Conservation (phyloP, 1,140 invertebrate genomes). For the Scaptomyza montana region DNA sequence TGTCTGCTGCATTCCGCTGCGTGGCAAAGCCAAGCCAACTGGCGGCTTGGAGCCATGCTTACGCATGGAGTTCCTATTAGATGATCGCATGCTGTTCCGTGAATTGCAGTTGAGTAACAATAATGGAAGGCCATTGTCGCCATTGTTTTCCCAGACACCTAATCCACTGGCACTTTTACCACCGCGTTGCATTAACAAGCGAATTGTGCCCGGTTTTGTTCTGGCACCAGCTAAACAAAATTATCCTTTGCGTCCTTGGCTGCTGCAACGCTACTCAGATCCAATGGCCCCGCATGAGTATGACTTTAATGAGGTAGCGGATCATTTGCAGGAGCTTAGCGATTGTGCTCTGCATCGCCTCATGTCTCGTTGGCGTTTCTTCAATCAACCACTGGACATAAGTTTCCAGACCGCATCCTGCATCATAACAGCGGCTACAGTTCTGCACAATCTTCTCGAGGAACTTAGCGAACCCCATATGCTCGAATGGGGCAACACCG, state of each 20-base stretch:
- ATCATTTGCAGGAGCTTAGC: slow-evolving; percentile 63
- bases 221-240: slow-evolving; percentile 56
- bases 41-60: slow-evolving; percentile 11
- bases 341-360: slow-evolving; percentile 67
- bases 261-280: slow-evolving; percentile 64
- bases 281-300: slow-evolving; percentile 62
- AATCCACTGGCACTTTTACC: slow-evolving; percentile 53
- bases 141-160: slow-evolving; percentile 45
- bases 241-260: slow-evolving; percentile 68
- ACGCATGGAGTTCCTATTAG: slow-evolving; percentile 66
- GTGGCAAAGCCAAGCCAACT: slow-evolving; percentile 9
- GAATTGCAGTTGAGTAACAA: slow-evolving; percentile 58
- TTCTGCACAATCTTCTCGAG: slow-evolving; percentile 72
- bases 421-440: slow-evolving; percentile 67
- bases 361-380: slow-evolving; percentile 74
- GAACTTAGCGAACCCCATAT: slow-evolving; percentile 60
- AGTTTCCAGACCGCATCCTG: slow-evolving; percentile 67
- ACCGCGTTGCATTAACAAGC: slow-evolving; percentile 46
- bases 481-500: slow-evolving; percentile 64
- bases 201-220: slow-evolving; percentile 57
- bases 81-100: slow-evolving; percentile 71
- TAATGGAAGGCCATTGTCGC: slow-evolving; percentile 11
- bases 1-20: slow-evolving; percentile 63
- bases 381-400: slow-evolving; percentile 64
- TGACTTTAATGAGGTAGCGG: slow-evolving; percentile 74